Base-by-base conservation (phyloP, 2,797 vertebrate genomes). In the Enteromius thamalakanensis region DNA sequence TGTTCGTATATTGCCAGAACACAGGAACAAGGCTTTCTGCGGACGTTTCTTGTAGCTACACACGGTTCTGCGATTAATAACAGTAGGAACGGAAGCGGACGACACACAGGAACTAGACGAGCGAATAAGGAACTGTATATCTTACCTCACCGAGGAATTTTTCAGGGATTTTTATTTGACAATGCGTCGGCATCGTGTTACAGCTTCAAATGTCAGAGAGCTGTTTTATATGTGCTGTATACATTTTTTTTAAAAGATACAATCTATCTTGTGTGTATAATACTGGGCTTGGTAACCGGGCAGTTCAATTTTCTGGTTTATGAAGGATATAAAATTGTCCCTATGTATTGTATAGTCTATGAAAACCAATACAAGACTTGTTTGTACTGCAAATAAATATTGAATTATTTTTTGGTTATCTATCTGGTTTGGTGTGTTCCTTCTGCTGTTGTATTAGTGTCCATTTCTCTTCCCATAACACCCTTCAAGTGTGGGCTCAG, bases 361-460 rank as follows among this genome's bases (percentile, higher is more conserved):
- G 95, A 93, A 97, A 95, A 93, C 93, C 95, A 96, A 95, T 96
- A 95, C 95, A 93, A 96, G 94, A 97, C 96, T 95, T 97, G 97
- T 98, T 99, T 98, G 96, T 98, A 99, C 97, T 92, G 94, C 96
- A 96, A 99, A 99, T 98, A 98, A 99, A 99, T 97, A 97, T 94
- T 93, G 94, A 94, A 93, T 96, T 98, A 98, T 99, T 99, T 98
- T 87, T 98, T 97, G 95, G 96, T 96, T 97, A 97, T 93, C 91
- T 67, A 80, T 81, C 2, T 23, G 45, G 65, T 86, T 64, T 88
- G 64, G 62, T 17, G 62, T 79, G 4, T 51, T 78, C 23, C 17
- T 78, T 34, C 21, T 17, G 21, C 17, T 4, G 17, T 32, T 32
- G 14, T 32, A 17, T 32, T 17, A 32, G 14, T 8, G 60, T 32